Conservation (phyloP, 2,888 invertebrate genomes). For the Ochlodes sylvanus region DNA sequence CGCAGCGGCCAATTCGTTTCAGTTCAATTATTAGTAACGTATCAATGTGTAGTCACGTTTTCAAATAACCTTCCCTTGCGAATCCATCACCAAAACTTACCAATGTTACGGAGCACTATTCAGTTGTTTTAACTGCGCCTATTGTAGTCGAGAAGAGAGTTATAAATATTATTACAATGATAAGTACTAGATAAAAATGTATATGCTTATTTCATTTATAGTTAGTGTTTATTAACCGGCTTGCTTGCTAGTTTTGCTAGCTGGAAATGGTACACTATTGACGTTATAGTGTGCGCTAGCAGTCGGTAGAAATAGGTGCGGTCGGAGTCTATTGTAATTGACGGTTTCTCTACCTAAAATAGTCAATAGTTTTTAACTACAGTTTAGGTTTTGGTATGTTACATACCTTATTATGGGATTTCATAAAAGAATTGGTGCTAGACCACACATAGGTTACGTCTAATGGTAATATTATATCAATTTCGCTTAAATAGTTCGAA, state of each 20-base stretch:
- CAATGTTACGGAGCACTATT: too few species aligned
- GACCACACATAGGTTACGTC: not conserved
- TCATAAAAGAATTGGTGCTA: not conserved
- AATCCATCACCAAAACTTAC: too few species aligned
- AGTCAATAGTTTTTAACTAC: not conserved
- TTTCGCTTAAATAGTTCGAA: not conserved
- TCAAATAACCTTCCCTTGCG: too few species aligned
- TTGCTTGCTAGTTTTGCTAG: conserved; percentile 5
- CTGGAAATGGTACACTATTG: not conserved
- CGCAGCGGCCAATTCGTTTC: not conserved
- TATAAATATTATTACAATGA: too few species aligned
- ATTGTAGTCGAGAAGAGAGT: too few species aligned
- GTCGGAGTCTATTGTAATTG: not conserved
- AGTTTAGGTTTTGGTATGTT: not conserved
- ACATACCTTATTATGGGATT: not conserved
- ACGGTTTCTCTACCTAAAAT: not conserved
- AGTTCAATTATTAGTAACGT: not conserved
- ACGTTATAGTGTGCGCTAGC: not conserved
- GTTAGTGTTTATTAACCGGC: not conserved
- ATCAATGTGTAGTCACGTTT: too few species aligned
- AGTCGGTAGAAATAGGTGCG: not conserved
- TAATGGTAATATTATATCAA: not conserved
- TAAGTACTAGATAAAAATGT: too few species aligned
- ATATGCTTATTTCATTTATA: not conserved
- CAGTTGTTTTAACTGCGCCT: too few species aligned